Evolutionary conservation across 2,113 vertebrate species (phyloP).

Genomic region (Grantiella picta): DNA sequence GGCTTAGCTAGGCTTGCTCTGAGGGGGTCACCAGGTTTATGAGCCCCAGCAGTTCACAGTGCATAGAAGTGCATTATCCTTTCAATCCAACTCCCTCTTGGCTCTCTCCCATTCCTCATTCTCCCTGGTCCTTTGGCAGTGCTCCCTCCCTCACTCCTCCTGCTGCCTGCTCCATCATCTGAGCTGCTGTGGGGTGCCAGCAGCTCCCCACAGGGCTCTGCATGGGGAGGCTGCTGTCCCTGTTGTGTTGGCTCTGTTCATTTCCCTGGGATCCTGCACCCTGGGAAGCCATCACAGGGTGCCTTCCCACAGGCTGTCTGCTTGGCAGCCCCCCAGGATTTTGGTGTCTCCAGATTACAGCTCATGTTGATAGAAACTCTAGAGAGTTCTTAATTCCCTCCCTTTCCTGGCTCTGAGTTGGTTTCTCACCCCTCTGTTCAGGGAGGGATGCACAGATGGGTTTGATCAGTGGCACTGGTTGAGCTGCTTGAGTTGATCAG

Average conservation of each 20-base stretch:
- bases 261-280: not conserved
- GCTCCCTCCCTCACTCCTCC: not conserved
- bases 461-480: not conserved
- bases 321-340: not conserved
- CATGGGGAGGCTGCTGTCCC: not conserved
- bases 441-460: not conserved
- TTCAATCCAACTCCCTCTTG: not conserved
- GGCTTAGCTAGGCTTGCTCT: not conserved
- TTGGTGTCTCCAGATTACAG: not conserved
- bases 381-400: not conserved
- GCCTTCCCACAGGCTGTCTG: not conserved
- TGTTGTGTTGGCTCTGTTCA: not conserved
- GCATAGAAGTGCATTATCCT: not conserved
- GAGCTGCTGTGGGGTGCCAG: not conserved
- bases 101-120: fast-evolving
- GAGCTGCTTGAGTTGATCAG: not conserved
- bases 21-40: not conserved
- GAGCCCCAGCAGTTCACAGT: not conserved
- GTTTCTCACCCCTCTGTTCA: not conserved
- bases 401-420: not conserved
- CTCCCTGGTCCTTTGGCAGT: not conserved
- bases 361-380: not conserved
- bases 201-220: fast-evolving
- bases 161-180: not conserved
- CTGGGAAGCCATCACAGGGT: not conserved